Base-by-base conservation (phyloP, 2,888 invertebrate species). In the Melieria picta region DNA sequence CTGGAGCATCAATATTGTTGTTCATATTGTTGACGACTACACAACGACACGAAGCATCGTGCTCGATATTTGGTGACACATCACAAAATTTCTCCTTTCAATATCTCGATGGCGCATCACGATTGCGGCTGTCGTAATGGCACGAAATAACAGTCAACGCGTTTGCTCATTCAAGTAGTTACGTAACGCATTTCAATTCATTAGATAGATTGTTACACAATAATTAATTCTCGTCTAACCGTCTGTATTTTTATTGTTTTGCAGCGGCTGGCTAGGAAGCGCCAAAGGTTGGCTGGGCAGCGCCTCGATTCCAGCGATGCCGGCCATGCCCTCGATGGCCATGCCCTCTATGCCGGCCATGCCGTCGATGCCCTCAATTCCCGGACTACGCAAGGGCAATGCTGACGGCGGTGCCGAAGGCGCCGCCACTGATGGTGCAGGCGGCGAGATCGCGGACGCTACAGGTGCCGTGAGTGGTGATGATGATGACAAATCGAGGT, bases 401-500 rank as follows among this genome's bases (percentile, higher is more conserved):
- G 88, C 88, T 9, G 88, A 90, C 4, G 89, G 88, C 65, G 75
- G 79, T 30, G 74, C 79, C 45, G 83, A 84, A 43, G 87, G 87
- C 30, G 87, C 87, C 13, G 89, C 89, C 71, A 87, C 86, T 69
- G 88, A 76, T 71, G 81, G 79, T 66, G 78, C 79, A 62, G 79
- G 77, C 69, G 73, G 63, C 55, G 79, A 78, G 65, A 79, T 78
- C 62, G 78, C 77, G 52, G 78, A 79, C 69, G 78, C 71, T 74
- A 80, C 79, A 62, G 80, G 78, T 75, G 81, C 80, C 75, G 82
- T 79, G 77, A 83, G 80, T 86, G 77, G 77, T 78, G 94, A 95
- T 82, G 94, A 95, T 88, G 95, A 95, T 87, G 94, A 94, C 89
- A 94, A 94, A 89, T 93, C 93, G 88, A 93, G 93, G 93, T 93